Conservation (phyloP, 2,113 vertebrate genomes). For the Emydocephalus ijimae region DNA sequence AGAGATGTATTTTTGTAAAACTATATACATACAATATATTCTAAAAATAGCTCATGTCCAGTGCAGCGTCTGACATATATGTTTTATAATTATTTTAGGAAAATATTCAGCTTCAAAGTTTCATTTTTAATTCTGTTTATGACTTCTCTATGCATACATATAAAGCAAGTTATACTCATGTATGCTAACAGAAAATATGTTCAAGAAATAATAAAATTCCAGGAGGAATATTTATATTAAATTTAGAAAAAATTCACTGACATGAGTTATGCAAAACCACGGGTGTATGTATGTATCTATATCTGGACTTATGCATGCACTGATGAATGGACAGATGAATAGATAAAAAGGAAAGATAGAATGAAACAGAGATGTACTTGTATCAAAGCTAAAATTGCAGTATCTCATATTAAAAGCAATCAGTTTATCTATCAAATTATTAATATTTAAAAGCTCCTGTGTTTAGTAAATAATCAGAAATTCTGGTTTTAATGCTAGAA, state of each 20-base stretch:
- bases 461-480: slow-evolving; percentile 1
- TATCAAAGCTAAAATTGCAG: not conserved
- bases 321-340: not conserved
- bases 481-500: not conserved
- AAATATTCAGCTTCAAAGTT: not conserved
- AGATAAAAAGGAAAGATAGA: not conserved
- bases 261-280: not conserved
- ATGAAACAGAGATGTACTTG: not conserved
- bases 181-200: not conserved
- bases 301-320: not conserved
- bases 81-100: not conserved
- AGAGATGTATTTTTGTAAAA: not conserved
- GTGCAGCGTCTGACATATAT: not conserved
- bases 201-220: not conserved
- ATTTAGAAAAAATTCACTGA: not conserved
- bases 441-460: not conserved
- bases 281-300: not conserved
- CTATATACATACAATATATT: not conserved
- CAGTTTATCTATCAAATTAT: slow-evolving; percentile 6
- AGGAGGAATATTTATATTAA: not conserved
- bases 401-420: not conserved
- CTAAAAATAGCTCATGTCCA: not conserved
- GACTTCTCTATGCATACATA: not conserved
- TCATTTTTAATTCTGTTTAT: not conserved
- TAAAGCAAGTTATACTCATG: not conserved